Base-by-base conservation (phyloP, 2,797 vertebrate species). In the Hydrocynus forskahlii region DNA sequence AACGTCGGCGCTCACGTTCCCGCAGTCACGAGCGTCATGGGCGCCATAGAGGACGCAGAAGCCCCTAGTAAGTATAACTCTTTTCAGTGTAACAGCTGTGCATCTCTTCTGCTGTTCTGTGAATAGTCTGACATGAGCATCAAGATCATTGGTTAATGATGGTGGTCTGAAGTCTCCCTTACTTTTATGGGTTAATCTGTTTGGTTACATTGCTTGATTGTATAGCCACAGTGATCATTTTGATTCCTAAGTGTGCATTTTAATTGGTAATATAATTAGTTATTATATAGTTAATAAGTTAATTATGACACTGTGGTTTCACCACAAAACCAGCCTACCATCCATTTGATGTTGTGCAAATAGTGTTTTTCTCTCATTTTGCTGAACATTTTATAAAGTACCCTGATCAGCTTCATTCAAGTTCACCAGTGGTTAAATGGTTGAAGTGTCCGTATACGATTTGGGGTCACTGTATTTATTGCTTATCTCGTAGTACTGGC, bases 1-100 rank as follows among this genome's bases (percentile, higher is more conserved):
- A 99, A 48, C 96, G 95, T 54, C 95, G 94, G 25, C 96, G 96
- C 80, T 98, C 97, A 40, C 93, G 94, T 2, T 98, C 97, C 2
- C 93, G 95, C 67, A 98, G 97, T 81, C 94, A 94, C 86, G 98
- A 99, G 13, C 95, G 97, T 0, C 91, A 95, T 68, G 98, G 97
- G 76, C 96, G 96, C 70, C 97, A 97, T 82, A 90, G 89, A 87
- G 90, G 92, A 64, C 94, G 91, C 84, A 94, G 93, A 85, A 99
- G 96, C 84, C 97, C 98, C 52, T 92, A 97, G 98, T 99, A 96
- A 76, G 98, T 97, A 59, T 63, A 73, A 23, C 35, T 38, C 7
- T 4, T 13, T 12, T 48, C 19, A 43, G 3, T 67, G 38, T 45
- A 19, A 1, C 12, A 10, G 3, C 12, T 0, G 1, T 13, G 29